Conservation (phyloP, 2,113 vertebrate species). For the Marmota monax region DNA sequence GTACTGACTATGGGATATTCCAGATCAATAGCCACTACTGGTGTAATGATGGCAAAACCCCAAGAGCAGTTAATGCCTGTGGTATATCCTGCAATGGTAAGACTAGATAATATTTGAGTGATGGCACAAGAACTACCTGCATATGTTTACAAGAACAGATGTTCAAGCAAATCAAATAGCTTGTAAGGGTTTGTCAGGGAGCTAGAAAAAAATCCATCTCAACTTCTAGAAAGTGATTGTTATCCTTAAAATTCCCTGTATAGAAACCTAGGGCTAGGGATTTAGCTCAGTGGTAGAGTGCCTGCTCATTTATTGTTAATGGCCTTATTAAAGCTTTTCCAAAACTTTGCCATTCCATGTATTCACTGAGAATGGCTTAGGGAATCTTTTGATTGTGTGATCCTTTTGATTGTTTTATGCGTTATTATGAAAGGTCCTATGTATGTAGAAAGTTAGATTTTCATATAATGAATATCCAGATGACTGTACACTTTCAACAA, state of each 20-base stretch:
- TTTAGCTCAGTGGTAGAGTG: not conserved
- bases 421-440: not conserved
- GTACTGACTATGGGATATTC: slow-evolving; percentile 86
- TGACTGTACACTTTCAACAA: not conserved
- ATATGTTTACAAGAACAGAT: not conserved
- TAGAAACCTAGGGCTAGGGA: not conserved
- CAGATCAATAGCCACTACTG: slow-evolving; percentile 87
- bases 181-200: not conserved
- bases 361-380: not conserved
- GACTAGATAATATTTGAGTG: rapidly evolving
- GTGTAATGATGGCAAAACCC: slow-evolving; percentile 82
- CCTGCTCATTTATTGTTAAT: not conserved
- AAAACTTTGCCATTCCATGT: not conserved
- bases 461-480: not conserved
- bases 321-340: not conserved
- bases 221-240: not conserved
- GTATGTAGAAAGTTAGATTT: not conserved
- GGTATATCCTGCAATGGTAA: slow-evolving; percentile 65
- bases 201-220: not conserved
- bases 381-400: not conserved
- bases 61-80: not conserved
- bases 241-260: not conserved
- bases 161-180: not conserved
- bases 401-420: not conserved
- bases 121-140: not conserved